Evolutionary conservation across 1,140 invertebrate genomes (phyloP).

Genomic region (Trachymyrmex septentrionalis): DNA sequence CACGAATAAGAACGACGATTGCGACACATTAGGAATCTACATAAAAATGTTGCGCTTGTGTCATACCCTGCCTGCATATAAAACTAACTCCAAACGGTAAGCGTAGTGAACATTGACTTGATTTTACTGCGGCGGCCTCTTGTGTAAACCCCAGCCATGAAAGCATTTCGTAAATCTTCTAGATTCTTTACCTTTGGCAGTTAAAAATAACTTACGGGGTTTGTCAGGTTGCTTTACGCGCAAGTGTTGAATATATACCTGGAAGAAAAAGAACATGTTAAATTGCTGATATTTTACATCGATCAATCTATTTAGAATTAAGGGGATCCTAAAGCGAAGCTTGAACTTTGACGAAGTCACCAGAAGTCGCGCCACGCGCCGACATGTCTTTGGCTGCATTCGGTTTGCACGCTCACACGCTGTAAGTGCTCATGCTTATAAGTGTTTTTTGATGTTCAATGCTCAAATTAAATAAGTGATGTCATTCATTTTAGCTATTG

Average conservation of each 20-base stretch:
- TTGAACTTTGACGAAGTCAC: too few species aligned
- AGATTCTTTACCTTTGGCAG: constrained; percentile 98
- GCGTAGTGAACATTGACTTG: constrained; percentile 38
- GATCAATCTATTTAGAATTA: background rate
- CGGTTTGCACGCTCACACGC: too few species aligned
- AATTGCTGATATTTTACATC: background rate
- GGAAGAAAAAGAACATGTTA: constrained; percentile 49
- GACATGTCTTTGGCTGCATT: too few species aligned
- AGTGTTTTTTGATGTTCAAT: too few species aligned
- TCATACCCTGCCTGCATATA: constrained; percentile 25
- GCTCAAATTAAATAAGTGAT: too few species aligned
- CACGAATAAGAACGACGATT: constrained; percentile 16
- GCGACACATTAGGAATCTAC: background rate
- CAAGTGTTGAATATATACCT: constrained; percentile 99
- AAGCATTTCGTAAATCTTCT: constrained; percentile 98
- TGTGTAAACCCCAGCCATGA: constrained; percentile 97
- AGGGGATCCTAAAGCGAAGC: too few species aligned
- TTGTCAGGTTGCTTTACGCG: constrained; percentile 97
- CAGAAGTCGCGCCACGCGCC: too few species aligned
- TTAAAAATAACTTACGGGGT: constrained; percentile 97
- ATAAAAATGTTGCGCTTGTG: constrained; percentile 41
- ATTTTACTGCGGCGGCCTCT: constrained; percentile 87
- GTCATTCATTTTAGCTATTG: too few species aligned
- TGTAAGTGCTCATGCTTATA: too few species aligned
- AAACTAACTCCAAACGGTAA: constrained; percentile 37